These are phyloP conservation scores for Oligia strigilis DNA, from an alignment of 2,888 invertebrate genomes.

Conservation along the genomic window DNA sequence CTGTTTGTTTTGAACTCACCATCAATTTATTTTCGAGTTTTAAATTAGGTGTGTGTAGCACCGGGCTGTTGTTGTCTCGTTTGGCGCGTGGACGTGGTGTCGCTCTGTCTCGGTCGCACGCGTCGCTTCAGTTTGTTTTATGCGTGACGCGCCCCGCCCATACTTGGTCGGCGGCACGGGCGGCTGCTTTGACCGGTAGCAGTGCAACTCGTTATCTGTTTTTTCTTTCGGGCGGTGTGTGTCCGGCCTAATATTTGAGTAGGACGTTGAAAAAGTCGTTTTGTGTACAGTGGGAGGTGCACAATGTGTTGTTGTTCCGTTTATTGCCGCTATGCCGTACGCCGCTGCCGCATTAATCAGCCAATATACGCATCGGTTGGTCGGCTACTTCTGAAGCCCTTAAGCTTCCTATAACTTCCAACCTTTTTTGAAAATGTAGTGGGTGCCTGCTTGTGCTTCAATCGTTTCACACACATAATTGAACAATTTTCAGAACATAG, in stretches of 20 bases:
- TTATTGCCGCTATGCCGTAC: conserved; percentile 75
- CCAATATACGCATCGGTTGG: conserved; percentile 50
- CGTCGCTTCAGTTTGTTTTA: conserved; percentile 88
- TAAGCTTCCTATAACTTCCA: conserved; percentile 11
- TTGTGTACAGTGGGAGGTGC: conserved; percentile 84
- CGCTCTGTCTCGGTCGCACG: conserved; percentile 78
- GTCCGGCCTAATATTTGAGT: conserved; percentile 88
- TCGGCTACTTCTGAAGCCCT: conserved; percentile 44
- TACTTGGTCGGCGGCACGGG: conserved; percentile 81
- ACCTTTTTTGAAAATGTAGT: neutral
- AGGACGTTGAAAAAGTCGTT: conserved; percentile 84
- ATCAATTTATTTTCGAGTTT: conserved; percentile 89
- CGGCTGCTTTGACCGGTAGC: conserved; percentile 88
- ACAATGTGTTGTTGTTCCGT: conserved; percentile 75
- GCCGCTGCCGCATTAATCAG: conserved; percentile 60
- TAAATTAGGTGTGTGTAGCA: conserved; percentile 86
- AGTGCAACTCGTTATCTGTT: conserved; percentile 86
- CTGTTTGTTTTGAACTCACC: conserved; percentile 90
- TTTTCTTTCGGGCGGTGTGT: conserved; percentile 84
- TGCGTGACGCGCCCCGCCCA: conserved; percentile 90
- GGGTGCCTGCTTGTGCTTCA: neutral
- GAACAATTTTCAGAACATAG: neutral
- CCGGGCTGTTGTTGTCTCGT: conserved; percentile 79
- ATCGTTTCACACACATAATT: neutral
- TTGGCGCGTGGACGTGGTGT: conserved; percentile 61